Conservation (phyloP, 2,113 vertebrate genomes). For the Prolemur simus region DNA sequence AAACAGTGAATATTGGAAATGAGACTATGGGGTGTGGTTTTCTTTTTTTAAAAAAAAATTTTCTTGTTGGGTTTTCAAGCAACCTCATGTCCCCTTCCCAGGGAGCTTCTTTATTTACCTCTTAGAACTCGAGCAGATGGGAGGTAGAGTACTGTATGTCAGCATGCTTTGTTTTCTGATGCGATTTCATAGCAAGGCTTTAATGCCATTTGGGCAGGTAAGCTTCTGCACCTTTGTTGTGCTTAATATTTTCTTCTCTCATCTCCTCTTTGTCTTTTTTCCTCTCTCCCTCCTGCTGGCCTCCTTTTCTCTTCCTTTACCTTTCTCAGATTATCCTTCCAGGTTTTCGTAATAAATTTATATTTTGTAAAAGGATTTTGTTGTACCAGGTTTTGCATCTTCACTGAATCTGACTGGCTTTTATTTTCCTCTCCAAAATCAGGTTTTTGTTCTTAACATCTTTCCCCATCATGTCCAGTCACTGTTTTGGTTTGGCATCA, state of each 20-base stretch:
- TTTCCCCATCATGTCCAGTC: constrained; percentile 83
- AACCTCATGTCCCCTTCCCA: constrained; percentile 57
- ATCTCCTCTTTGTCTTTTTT: constrained; percentile 46
- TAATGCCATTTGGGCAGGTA: constrained; percentile 81
- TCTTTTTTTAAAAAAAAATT: not conserved
- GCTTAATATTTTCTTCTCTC: constrained; percentile 57
- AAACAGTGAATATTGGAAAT: constrained; percentile 49
- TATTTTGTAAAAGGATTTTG: constrained; percentile 87
- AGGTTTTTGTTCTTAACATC: constrained; percentile 71
- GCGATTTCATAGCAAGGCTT: constrained; percentile 74
- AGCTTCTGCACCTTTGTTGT: constrained; percentile 79
- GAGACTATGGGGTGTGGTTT: constrained; percentile 60
- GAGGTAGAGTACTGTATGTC: constrained; percentile 68
- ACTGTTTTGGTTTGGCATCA: constrained; percentile 90
- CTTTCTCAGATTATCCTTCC: constrained; percentile 68
- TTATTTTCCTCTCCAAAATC: constrained; percentile 67
- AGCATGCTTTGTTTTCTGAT: constrained; percentile 72
- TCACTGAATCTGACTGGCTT: constrained; percentile 81
- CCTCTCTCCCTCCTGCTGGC: constrained; percentile 7
- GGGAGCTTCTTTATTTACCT: constrained; percentile 59
- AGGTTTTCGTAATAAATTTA: constrained; percentile 83
- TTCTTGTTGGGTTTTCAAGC: constrained; percentile 51
- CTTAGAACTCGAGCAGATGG: not conserved
- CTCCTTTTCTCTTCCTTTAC: constrained; percentile 70
- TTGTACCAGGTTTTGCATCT: constrained; percentile 85